phyloP scores from a whole-genome alignment of 2,888 invertebrate genomes.

The Andrena haemorrhoa region DNA sequence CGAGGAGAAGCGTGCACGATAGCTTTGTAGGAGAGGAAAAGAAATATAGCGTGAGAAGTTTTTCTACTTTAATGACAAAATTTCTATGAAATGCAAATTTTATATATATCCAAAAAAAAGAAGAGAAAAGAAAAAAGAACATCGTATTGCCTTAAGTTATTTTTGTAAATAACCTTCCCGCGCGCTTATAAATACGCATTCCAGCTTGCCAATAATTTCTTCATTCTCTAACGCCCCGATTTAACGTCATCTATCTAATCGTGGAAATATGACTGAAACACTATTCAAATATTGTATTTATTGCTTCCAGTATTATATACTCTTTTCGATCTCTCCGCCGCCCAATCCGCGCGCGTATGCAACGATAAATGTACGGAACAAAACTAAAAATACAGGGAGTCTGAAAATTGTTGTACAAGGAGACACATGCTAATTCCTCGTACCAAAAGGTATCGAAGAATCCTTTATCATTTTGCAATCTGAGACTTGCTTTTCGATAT shows the following conservation, averaged over 20 bases:
- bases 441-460: too few species aligned
- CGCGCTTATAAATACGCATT: slow-evolving; percentile 50
- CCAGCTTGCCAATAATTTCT: slow-evolving; percentile 62
- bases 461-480: too few species aligned
- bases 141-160: slow-evolving; percentile 65
- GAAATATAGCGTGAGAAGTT: slow-evolving; percentile 48
- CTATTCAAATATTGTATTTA: neutral
- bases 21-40: slow-evolving; percentile 50
- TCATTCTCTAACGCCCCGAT: slow-evolving; percentile 12
- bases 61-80: slow-evolving; percentile 66
- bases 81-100: slow-evolving; percentile 67
- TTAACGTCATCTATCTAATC: slow-evolving; percentile 14
- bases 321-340: neutral
- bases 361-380: too few species aligned
- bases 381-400: too few species aligned
- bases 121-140: slow-evolving; percentile 23
- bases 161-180: slow-evolving; percentile 69
- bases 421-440: too few species aligned
- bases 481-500: too few species aligned
- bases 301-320: slow-evolving; percentile 22
- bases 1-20: slow-evolving; percentile 40
- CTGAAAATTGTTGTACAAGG: too few species aligned
- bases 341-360: too few species aligned
- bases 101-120: slow-evolving; percentile 51
- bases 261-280: slow-evolving; percentile 3